phyloP scores from a whole-genome alignment of 1,140 invertebrate species.

The Druon quercuslanigerum region DNA sequence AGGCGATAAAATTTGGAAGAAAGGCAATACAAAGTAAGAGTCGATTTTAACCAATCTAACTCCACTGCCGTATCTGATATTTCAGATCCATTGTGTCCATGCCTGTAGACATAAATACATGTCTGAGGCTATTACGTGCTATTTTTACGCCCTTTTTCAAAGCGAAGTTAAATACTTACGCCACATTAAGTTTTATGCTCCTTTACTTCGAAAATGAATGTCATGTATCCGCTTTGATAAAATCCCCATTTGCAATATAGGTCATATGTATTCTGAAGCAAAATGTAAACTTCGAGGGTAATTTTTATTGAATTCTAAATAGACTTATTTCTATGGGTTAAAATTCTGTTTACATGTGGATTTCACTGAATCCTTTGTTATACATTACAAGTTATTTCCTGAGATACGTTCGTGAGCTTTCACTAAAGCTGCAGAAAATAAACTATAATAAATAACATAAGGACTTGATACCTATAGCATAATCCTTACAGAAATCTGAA shows the following conservation, averaged over 20 bases:
- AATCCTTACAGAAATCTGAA: too few relatives aligned
- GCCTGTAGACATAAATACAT: background rate
- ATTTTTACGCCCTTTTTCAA: background rate
- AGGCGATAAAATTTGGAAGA: background rate
- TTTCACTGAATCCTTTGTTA: too few relatives aligned
- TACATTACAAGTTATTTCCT: too few relatives aligned
- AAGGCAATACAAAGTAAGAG: background rate
- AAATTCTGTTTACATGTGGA: too few relatives aligned
- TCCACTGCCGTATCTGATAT: background rate
- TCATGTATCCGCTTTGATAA: background rate
- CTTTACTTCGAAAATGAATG: background rate
- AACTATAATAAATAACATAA: too few relatives aligned
- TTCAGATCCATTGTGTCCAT: background rate
- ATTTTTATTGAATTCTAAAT: too few relatives aligned
- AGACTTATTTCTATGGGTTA: too few relatives aligned
- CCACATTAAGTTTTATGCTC: background rate
- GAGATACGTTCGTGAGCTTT: too few relatives aligned
- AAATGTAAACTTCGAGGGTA: background rate
- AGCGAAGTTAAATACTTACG: background rate
- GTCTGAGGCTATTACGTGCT: background rate
- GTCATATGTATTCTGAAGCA: background rate
- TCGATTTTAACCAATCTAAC: background rate
- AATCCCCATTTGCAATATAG: background rate
- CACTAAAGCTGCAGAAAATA: too few relatives aligned
- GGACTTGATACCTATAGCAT: too few relatives aligned